These are phyloP conservation scores for Thoracochromis brauschi DNA, from an alignment of 2,113 vertebrate genomes.

Conservation along the genomic window DNA sequence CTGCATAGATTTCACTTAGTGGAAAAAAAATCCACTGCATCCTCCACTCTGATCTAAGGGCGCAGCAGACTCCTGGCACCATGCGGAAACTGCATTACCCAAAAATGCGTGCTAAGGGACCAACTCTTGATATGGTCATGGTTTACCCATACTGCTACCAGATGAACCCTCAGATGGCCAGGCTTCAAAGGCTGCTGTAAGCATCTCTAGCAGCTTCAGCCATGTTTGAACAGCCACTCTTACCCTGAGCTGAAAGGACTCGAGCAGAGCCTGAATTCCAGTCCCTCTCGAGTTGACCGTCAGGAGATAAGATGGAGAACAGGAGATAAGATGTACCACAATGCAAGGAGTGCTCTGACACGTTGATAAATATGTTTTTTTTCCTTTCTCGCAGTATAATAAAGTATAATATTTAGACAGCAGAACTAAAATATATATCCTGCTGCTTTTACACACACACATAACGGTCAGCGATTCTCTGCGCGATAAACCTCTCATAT, in stretches of 20 bases:
- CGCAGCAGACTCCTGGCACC: background rate
- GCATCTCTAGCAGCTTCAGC: background rate
- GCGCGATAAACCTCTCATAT: too few relatives aligned
- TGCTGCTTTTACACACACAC: too few relatives aligned
- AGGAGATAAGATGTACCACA: too few relatives aligned
- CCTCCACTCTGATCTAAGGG: background rate
- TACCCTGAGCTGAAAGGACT: background rate
- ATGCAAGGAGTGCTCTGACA: too few relatives aligned
- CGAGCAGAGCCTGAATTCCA: background rate
- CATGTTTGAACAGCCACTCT: background rate
- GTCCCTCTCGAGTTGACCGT: background rate
- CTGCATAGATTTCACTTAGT: background rate
- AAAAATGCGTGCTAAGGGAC: background rate
- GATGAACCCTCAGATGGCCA: background rate
- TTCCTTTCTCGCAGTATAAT: too few relatives aligned
- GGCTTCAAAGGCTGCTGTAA: background rate
- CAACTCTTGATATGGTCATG: background rate
- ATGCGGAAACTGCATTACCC: background rate
- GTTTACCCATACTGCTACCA: background rate
- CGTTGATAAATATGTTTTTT: too few relatives aligned
- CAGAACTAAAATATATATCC: too few relatives aligned
- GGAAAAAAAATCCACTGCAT: background rate
- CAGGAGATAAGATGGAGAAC: too few relatives aligned
- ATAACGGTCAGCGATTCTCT: too few relatives aligned
- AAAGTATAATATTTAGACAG: too few relatives aligned